These are phyloP conservation scores for Atta cephalotes DNA, from an alignment of 1,140 invertebrate genomes.

Conservation along the genomic window DNA sequence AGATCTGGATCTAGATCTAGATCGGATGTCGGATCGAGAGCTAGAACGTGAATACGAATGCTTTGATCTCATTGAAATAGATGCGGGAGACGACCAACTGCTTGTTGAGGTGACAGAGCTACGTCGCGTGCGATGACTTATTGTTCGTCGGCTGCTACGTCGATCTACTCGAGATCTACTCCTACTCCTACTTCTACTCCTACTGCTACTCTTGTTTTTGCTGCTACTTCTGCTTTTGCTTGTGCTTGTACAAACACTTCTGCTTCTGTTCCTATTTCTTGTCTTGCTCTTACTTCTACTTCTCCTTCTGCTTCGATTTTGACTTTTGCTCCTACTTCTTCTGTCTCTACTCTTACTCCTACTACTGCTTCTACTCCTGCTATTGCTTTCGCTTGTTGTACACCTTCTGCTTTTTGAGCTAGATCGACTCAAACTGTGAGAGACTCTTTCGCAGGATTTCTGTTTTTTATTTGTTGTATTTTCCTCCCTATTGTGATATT, in stretches of 20 bases:
- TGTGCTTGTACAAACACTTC: constrained; percentile 86
- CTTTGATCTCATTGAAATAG: constrained; percentile 57
- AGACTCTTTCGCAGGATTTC: constrained; percentile 64
- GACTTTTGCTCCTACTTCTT: constrained; percentile 83
- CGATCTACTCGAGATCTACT: constrained; percentile 66
- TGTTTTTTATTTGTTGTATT: constrained; percentile 52
- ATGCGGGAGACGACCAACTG: constrained; percentile 80
- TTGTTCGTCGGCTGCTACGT: constrained; percentile 73
- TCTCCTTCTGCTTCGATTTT: constrained; percentile 76
- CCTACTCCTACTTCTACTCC: neutral
- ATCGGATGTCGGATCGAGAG: constrained; percentile 18
- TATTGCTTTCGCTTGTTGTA: constrained; percentile 72
- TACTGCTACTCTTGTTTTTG: neutral
- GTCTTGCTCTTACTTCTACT: constrained; percentile 75
- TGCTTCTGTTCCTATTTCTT: constrained; percentile 71
- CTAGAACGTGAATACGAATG: constrained; percentile 76
- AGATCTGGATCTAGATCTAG: constrained; percentile 61
- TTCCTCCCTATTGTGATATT: constrained; percentile 64
- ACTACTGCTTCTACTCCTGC: constrained; percentile 75
- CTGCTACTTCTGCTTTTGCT: constrained; percentile 77
- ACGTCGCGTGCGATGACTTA: constrained; percentile 75
- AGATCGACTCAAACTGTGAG: constrained; percentile 72
- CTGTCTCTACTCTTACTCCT: constrained; percentile 83
- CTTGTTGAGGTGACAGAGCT: constrained; percentile 82
- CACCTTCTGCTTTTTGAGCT: constrained; percentile 68